Base-by-base conservation (phyloP, 2,797 vertebrate genomes). In the Acrocephalus scirpaceus region DNA sequence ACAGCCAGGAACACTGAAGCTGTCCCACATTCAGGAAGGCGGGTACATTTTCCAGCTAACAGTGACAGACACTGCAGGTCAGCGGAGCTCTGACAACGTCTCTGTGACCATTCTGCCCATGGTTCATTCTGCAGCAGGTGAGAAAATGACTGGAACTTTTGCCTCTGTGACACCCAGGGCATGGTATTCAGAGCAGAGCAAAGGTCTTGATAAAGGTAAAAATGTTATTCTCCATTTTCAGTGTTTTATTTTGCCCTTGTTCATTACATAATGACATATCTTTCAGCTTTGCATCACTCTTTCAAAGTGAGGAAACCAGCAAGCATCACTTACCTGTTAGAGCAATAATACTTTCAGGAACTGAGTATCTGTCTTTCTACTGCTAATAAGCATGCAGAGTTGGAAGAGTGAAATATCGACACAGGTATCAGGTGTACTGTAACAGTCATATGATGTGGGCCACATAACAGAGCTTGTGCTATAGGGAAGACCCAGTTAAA, bases 51-150 rank as follows among this genome's bases (percentile, higher is more conserved):
- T 99, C 95, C 98, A 99, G 97, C 98, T 99, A 90, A 99, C 98
- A 0, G 98, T 99, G 95, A 99, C 98, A 0, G 99, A 99, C 97
- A 98, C 96, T 0, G 96, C 86, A 0, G 99, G 99, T 13, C 99
- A 99, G 96, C 98, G 92, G 94, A 99, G 98, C 95, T 99, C 98
- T 0, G 99, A 99, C 97, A 99, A 99, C 4, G 92, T 99, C 85
- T 99, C 99, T 0, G 98, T 99, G 91, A 99, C 98, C 0, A 95
- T 99, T 65, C 98, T 99, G 91, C 98, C 99, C 5, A 97, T 98
- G 11, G 98, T 98, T 88, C 98, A 97, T 94, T 98, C 98, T 47
- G 96, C 98, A 22, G 98, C 98, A 98, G 99, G 99, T 99, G 69
- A 97, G 97, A 48, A 93, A 67, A 58, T 44, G 8, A 21, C 17